Percentiles rank a stretch among this genome's conserved stretches.
Conservation (phyloP, 2,888 invertebrate genomes). For the Allygus modestus region DNA sequence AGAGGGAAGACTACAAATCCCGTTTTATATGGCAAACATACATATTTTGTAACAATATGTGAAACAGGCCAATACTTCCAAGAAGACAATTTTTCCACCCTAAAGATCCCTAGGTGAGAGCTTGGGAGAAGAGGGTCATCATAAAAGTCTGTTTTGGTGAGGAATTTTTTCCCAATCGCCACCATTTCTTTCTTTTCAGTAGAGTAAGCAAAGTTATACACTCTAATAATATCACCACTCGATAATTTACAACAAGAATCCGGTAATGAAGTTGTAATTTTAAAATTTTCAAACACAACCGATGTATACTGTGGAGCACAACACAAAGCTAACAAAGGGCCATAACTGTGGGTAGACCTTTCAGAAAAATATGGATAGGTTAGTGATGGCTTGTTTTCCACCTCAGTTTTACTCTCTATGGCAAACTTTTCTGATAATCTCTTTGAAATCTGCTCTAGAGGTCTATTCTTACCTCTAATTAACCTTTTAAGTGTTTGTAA, state of each 20-base stretch:
- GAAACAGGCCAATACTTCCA: neutral
- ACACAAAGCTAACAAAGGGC: neutral
- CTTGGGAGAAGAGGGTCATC: neutral
- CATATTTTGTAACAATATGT: too few species aligned
- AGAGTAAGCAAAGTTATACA: constrained; percentile 16
- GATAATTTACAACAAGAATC: neutral
- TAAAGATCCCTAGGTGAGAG: too few species aligned
- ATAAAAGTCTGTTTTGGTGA: neutral
- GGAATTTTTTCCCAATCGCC: constrained; percentile 29
- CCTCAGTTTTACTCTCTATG: neutral
- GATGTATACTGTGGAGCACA: neutral
- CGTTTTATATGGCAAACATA: constrained; percentile 6
- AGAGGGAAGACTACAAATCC: neutral
- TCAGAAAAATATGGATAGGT: neutral
- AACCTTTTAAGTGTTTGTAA: constrained; percentile 11
- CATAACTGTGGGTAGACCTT: neutral
- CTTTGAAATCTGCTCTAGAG: constrained; percentile 15
- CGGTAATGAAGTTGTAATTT: neutral
- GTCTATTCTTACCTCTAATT: constrained; percentile 8
- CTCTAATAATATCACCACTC: constrained; percentile 15
- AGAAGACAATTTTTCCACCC: neutral
- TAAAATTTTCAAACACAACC: neutral
- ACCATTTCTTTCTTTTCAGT: neutral
- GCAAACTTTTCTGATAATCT: constrained; percentile 23
- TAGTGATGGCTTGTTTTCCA: neutral